Evolutionary conservation across 1,140 invertebrate genomes (phyloP), one percentile per base, ranked within the genome.

Genomic region (Camponotus floridanus): DNA sequence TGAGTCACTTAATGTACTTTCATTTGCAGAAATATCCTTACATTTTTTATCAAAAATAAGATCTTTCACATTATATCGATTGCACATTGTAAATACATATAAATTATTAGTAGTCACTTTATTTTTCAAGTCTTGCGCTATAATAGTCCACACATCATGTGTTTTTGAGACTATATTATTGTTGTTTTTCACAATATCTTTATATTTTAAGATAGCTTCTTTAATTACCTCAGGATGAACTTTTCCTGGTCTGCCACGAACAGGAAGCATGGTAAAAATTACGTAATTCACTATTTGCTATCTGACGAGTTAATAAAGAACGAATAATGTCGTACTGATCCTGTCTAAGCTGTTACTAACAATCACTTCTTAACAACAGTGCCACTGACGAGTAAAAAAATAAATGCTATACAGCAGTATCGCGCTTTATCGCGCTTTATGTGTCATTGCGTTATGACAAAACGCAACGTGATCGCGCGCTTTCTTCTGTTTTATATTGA

Each of bases 91-190:
- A 48, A 70, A 70, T 4, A n/a, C 3, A 48, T 70, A 73, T 36
- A 73, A 73, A 73, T 26, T 11, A 55, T 55, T 73, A 0, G 11
- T 0, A 3, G 68, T 71, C 21, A 71, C 45, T 51, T 71, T 55
- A 71, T 71, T 71, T 31, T 55, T 5, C 26, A 71, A 33, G 2
- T 71, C 68, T 71, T 33, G 45, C 15, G 45, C 21, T 18, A 55
- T 51, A 9, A 0, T 3, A 9, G 1, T 45, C 45, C 45, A 71
- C 0, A 71, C 4, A 51, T 71, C 13, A 21, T 55, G 3, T 3
- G 6, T 71, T 18, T 71, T 71, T 6, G 68, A 71, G 33, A 71
- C 11, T 0, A 71, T 51, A 2, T 31, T 71, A 8, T 33, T 55
- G 1, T 71, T 33, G 5, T 70, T 48, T 2, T 51, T 71, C 8